Evolutionary conservation across 2,888 invertebrate species (phyloP).

Genomic region (Heliothis peltigera): DNA sequence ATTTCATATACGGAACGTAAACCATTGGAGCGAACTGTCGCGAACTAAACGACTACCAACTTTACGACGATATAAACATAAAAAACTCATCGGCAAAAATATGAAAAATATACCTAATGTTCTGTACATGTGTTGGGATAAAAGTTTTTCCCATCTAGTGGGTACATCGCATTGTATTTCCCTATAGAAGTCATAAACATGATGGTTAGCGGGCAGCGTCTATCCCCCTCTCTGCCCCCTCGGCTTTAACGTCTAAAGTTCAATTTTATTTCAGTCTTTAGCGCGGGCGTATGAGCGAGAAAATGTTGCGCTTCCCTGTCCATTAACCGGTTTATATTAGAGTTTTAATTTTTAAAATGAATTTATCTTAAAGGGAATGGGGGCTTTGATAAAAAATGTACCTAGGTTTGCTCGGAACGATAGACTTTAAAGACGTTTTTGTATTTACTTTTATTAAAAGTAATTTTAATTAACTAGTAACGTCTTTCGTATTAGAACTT

Average conservation of each 20-base stretch:
- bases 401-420: background rate
- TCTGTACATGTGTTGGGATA: conserved; percentile 79
- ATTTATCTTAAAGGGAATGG: conserved; percentile 32
- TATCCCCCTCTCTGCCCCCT: conserved; percentile 46
- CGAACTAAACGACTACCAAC: conserved; percentile 81
- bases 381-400: conserved; percentile 45
- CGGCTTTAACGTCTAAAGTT: conserved; percentile 70
- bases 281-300: conserved; percentile 63
- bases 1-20: conserved; percentile 81
- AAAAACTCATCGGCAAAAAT: conserved; percentile 87
- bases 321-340: conserved; percentile 79
- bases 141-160: conserved; percentile 87
- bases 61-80: conserved; percentile 88
- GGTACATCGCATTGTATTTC: conserved; percentile 84
- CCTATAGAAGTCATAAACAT: conserved; percentile 89
- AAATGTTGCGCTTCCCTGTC: conserved; percentile 78
- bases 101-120: conserved; percentile 85
- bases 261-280: conserved; percentile 79
- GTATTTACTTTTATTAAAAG: background rate
- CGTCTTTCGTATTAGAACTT: background rate
- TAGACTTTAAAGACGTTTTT: background rate
- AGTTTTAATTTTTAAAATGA: conserved; percentile 76
- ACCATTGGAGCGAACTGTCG: conserved; percentile 81
- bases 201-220: conserved; percentile 76
- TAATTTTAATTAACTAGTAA: conserved; percentile 10